Base-by-base conservation (phyloP, 2,113 vertebrate species). In the Apistogramma diplotaenia region DNA sequence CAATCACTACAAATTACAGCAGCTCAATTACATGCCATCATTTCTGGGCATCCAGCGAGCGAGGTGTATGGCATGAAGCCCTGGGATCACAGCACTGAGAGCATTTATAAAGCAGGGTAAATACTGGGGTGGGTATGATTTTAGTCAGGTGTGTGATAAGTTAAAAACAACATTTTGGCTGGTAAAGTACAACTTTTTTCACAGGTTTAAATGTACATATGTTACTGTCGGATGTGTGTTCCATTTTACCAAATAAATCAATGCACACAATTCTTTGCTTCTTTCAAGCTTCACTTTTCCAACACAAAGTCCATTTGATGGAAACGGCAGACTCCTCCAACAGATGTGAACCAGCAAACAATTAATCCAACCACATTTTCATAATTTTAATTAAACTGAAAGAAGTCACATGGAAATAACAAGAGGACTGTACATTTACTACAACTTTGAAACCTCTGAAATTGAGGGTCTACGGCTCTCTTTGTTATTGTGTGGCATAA, bases 1-100 rank as follows among this genome's bases (percentile, higher is more conserved):
- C 97, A 98, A 96, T 97, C 95, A 95, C 95, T 94, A 89, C 96
- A 96, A 97, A 98, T 96, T 97, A 97, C 96, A 96, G 96, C 94
- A 93, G 97, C 96, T 97, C 96, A 97, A 96, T 97, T 96, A 97
- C 96, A 96, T 94, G 95, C 95, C 96, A 96, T 96, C 96, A 96
- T 96, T 95, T 94, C 95, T 85, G 81, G 43, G 94, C 95, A 94
- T 94, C 95, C 96, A 94, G 78, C 18, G 0, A 29, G 21, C 1
- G 19, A 74, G 74, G 43, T 73, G 57, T 54, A n/a, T 56, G 70
- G 71, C 74, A 53, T 25, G 31, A 21, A 40, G 57, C 73, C 62
- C 37, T 10, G 51, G 33, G 59, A 71, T 27, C 86, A 74, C 27
- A 76, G 46, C 61, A 70, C 51, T 49, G 49, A 76, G 60, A 12